Conservation (phyloP, 1,140 invertebrate genomes). For the Apis cerana region DNA sequence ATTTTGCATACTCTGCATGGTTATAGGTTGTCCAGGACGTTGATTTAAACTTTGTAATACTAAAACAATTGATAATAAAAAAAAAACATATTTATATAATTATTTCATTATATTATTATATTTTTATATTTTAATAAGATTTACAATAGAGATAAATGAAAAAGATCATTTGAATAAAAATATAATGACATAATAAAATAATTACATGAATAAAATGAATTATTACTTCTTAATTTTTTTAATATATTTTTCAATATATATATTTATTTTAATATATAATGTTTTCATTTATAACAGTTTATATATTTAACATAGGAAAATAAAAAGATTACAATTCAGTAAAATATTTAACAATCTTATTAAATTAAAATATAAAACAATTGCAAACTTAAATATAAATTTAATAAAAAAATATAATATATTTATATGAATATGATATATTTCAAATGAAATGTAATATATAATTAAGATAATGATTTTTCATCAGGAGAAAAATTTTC, state of each 20-base stretch:
- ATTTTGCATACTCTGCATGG: slow-evolving; percentile 84
- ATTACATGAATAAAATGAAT: no score
- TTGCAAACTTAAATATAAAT: background rate
- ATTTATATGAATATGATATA: background rate
- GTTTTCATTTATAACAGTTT: no score
- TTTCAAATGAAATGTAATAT: background rate
- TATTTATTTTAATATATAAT: no score
- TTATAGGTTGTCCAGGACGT: slow-evolving; percentile 82
- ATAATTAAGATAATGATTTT: background rate
- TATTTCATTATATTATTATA: background rate
- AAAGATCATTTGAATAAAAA: no score
- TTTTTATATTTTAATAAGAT: background rate
- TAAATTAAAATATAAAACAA: background rate
- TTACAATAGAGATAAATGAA: no score
- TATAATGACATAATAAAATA: no score
- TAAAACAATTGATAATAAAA: slow-evolving; percentile 57
- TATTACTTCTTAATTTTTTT: no score
- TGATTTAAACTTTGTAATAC: slow-evolving; percentile 84
- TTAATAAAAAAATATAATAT: background rate
- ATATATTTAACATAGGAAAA: no score
- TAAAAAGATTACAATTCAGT: background rate
- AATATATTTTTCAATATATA: background rate
- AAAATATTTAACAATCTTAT: background rate
- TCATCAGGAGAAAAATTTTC: background rate
- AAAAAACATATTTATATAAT: background rate